Evolutionary conservation across 2,113 vertebrate genomes (phyloP).

Genomic region (Paracanthobrama guichenoti): DNA sequence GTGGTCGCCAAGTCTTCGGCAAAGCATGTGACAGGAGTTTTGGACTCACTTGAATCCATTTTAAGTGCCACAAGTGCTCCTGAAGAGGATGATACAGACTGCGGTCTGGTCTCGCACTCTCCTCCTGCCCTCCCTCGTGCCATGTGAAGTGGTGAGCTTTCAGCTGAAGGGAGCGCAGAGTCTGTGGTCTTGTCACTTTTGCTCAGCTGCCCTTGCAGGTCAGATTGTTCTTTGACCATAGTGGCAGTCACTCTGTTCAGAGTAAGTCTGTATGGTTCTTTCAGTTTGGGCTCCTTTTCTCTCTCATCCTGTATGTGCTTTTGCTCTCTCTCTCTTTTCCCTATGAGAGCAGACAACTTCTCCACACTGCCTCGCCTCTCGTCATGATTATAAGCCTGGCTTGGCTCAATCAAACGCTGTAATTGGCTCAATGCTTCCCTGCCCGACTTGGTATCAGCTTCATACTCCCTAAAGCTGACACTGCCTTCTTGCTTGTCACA

Average conservation of each 20-base stretch:
- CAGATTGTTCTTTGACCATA: slow-evolving; percentile 60
- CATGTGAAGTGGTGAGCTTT: slow-evolving; percentile 56
- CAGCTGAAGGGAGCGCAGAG: slow-evolving; percentile 56
- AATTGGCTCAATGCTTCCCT: slow-evolving; percentile 64
- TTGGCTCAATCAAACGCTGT: slow-evolving; percentile 59
- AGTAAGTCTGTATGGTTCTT: slow-evolving; percentile 65
- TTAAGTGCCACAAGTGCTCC: slow-evolving; percentile 68
- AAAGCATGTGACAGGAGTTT: slow-evolving; percentile 85
- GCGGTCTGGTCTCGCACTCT: slow-evolving; percentile 74
- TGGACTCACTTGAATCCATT: slow-evolving; percentile 72
- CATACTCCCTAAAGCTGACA: slow-evolving; percentile 45
- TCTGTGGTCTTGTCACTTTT: slow-evolving; percentile 59
- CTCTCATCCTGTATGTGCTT: slow-evolving; percentile 59
- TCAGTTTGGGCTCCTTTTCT: slow-evolving; percentile 56
- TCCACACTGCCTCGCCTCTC: slow-evolving; percentile 60
- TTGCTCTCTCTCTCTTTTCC: slow-evolving; percentile 58
- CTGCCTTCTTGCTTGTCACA: slow-evolving; percentile 57
- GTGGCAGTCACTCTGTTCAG: slow-evolving; percentile 56
- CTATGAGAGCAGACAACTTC: slow-evolving; percentile 54
- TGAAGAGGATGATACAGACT: slow-evolving; percentile 72
- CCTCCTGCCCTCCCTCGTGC: slow-evolving; percentile 44
- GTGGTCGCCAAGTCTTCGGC: slow-evolving; percentile 94
- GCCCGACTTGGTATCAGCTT: slow-evolving; percentile 56
- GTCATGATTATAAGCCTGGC: slow-evolving; percentile 51
- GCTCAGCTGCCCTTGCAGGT: slow-evolving; percentile 60